Percentiles rank a stretch among this genome's conserved stretches.
Evolutionary conservation across 2,113 vertebrate species (phyloP).

Genomic region (Osmerus eperlanus): DNA sequence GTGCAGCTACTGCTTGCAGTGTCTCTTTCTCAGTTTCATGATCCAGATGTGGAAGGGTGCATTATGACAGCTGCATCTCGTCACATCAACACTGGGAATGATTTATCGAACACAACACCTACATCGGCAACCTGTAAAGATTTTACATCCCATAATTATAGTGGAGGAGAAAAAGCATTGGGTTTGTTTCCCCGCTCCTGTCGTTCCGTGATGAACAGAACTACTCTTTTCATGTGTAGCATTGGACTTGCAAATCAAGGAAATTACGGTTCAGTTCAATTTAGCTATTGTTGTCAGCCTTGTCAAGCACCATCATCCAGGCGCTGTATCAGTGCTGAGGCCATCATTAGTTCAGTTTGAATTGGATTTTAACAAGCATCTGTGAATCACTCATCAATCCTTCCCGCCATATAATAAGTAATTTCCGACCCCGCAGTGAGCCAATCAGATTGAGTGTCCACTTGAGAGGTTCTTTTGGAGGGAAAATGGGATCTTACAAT

Average conservation of each 20-base stretch:
- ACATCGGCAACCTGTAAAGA: too few species aligned
- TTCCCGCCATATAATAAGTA: not conserved
- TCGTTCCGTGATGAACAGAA: too few species aligned
- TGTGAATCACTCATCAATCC: slow-evolving; percentile 21
- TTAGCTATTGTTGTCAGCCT: slow-evolving; percentile 15
- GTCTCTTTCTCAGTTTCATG: too few species aligned
- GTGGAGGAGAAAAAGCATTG: too few species aligned
- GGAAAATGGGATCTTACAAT: not conserved
- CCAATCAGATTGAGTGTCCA: slow-evolving; percentile 37
- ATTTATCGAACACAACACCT: too few species aligned
- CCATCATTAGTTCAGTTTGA: slow-evolving; percentile 5
- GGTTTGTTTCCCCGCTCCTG: too few species aligned
- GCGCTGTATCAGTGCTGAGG: slow-evolving; percentile 14
- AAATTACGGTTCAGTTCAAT: not conserved
- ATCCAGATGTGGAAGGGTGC: too few species aligned
- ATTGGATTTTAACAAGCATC: slow-evolving; percentile 22
- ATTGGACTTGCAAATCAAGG: not conserved
- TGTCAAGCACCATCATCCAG: slow-evolving; percentile 11
- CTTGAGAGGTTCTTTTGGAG: slow-evolving; percentile 20
- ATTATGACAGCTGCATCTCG: too few species aligned
- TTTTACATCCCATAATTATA: too few species aligned
- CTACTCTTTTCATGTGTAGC: too few species aligned
- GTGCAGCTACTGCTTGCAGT: too few species aligned
- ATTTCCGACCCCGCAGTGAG: slow-evolving; percentile 2
- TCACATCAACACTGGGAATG: too few species aligned